Percentiles rank a stretch among this genome's conserved stretches.
phyloP scores from a whole-genome alignment of 2,113 vertebrate genomes.

The Rhegmatorhina hoffmannsi region DNA sequence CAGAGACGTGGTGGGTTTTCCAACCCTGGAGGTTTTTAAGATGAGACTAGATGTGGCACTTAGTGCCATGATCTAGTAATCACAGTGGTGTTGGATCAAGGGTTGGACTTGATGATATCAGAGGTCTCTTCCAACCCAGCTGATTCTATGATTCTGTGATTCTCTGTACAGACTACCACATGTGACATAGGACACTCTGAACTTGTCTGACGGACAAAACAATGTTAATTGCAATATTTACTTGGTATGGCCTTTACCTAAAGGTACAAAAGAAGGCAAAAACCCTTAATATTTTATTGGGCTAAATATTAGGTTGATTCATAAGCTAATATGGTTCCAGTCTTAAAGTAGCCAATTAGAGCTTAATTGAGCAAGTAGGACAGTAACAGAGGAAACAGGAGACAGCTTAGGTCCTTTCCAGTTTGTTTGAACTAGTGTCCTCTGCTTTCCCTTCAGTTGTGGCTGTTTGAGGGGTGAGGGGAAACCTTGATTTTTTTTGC shows the following conservation, averaged over 20 bases:
- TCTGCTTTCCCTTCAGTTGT: not conserved
- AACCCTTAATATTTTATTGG: not conserved
- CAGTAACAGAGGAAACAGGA: not conserved
- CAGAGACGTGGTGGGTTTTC: no score
- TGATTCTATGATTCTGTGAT: no score
- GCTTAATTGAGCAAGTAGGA: not conserved
- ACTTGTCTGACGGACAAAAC: not conserved
- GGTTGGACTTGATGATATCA: no score
- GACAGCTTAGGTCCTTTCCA: not conserved
- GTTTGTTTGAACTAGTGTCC: not conserved
- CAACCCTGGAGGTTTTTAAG: no score
- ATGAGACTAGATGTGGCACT: no score
- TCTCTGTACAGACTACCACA: not conserved
- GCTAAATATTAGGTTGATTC: not conserved
- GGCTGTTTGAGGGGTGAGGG: fast-evolving
- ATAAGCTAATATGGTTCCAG: not conserved
- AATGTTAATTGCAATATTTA: not conserved
- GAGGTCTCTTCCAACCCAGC: no score
- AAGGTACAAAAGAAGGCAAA: not conserved
- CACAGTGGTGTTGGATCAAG: no score
- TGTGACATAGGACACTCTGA: not conserved
- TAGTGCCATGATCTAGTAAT: no score
- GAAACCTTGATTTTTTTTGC: not conserved
- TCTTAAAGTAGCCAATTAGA: not conserved
- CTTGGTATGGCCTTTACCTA: not conserved